Evolutionary conservation across 1,140 invertebrate genomes (phyloP), one percentile per base, ranked within the genome.

Genomic region (Drosophila obscura): DNA sequence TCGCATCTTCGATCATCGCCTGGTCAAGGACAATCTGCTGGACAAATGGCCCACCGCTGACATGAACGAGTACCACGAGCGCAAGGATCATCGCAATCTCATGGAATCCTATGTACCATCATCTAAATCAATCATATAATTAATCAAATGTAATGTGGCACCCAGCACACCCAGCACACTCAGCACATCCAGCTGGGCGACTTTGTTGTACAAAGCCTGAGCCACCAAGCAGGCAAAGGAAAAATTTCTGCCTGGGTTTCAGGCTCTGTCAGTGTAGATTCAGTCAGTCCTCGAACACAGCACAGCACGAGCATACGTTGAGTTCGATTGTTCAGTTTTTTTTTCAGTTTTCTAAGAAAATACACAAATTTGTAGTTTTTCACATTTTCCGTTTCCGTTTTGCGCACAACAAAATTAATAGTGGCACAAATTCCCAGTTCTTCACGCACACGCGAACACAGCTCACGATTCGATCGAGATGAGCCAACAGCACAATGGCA

Each of bases 61-160:
- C 57, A 69, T 77, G 72, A 82, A 89, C 65, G 81, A 91, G 51
- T 92, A 91, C 67, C 73, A 75, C 56, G 89, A 87, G 50, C 89
- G 91, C 73, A 90, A 90, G 73, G 91, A 92, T 69, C 87, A 92
- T 62, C 82, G 91, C 62, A 92, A 92, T 67, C 82, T 92, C 58
- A 82, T 91, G 84, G 91, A 92, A 71, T 91, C 88, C 73, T 91
- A 92, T 90, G 91, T 92, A 91, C 75, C 75, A 1, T 4, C 31
- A 31, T 31, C 31, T 0, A 31, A 31, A 8, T 9, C 31, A 66
- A 63, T 65, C 46, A 28, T 60, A 59, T 59, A 45, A 60, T 49
- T 48, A 61, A 55, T 35, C 50, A 15, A 16, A 44, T 13, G 24
- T 19, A n/a, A 56, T 16, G 9, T n/a, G 5, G 11, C 45, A 46